Conservation (phyloP, 2,888 invertebrate species). For the Aleiodes testaceus region DNA sequence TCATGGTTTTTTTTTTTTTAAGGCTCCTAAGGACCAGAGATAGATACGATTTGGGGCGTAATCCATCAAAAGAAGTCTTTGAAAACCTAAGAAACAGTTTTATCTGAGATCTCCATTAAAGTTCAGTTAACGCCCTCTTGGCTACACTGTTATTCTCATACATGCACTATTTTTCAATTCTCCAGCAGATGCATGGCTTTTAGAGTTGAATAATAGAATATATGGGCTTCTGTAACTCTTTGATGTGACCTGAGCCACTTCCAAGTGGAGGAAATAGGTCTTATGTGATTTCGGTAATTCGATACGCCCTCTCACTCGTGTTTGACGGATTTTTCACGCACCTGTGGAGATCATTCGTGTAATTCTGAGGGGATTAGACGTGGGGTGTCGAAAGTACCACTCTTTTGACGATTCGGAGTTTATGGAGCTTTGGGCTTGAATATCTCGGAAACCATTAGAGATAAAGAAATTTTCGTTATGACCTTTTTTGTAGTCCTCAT, state of each 20-base stretch:
- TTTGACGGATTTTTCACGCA: constrained; percentile 49
- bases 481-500: no score
- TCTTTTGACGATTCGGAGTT: constrained; percentile 12
- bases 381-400: constrained; percentile 43
- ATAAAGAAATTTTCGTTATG: no score
- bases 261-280: constrained; percentile 3
- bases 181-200: constrained; percentile 37
- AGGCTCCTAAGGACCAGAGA: constrained; percentile 54
- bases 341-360: constrained; percentile 45
- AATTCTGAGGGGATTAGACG: constrained; percentile 12
- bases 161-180: constrained; percentile 32
- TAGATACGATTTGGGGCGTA: constrained; percentile 69
- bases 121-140: constrained; percentile 72
- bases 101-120: constrained; percentile 73
- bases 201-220: background rate
- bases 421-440: no score
- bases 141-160: constrained; percentile 49
- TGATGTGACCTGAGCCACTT: constrained; percentile 37
- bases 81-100: constrained; percentile 59
- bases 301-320: constrained; percentile 44
- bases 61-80: constrained; percentile 71
- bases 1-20: constrained; percentile 17
- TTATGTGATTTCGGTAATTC: constrained; percentile 37
- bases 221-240: constrained; percentile 45
- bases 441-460: no score